These are phyloP conservation scores for Eleginops maclovinus DNA, from an alignment of 2,113 vertebrate genomes.

Conservation along the genomic window DNA sequence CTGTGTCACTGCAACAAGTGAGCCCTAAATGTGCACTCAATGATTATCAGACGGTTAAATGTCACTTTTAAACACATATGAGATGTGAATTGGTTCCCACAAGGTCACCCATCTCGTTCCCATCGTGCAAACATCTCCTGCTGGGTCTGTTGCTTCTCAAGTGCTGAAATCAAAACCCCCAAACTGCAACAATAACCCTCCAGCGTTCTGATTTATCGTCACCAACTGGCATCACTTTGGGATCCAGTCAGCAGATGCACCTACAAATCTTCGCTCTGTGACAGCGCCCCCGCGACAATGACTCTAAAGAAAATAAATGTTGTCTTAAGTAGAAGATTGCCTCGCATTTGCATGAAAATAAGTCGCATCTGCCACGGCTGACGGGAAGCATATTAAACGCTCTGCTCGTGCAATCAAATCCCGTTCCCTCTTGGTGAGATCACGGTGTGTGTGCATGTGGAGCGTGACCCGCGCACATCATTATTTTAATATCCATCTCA, in stretches of 20 bases:
- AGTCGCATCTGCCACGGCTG: conserved; percentile 79
- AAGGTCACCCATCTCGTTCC: not conserved
- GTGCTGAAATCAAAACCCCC: not conserved
- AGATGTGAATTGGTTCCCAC: not conserved
- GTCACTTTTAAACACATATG: not conserved
- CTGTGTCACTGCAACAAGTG: conserved; percentile 63
- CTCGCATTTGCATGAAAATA: conserved; percentile 84
- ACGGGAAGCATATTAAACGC: conserved; percentile 77
- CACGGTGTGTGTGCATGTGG: conserved; percentile 41
- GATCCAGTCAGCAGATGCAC: conserved; percentile 72
- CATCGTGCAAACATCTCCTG: not conserved
- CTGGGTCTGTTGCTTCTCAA: not conserved
- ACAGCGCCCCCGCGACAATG: conserved; percentile 65
- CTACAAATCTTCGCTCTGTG: conserved; percentile 78
- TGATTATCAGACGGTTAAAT: not conserved
- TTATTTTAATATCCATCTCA: conserved; percentile 77
- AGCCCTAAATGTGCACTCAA: not conserved
- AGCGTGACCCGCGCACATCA: conserved; percentile 69
- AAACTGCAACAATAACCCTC: not conserved
- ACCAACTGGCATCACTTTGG: conserved; percentile 51
- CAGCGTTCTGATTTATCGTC: conserved; percentile 10
- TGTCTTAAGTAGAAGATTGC: conserved; percentile 79
- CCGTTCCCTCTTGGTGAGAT: conserved; percentile 62
- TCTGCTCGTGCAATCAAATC: conserved; percentile 72
- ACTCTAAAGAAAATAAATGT: conserved; percentile 81